These are phyloP conservation scores for Gila robusta DNA, from an alignment of 2,797 vertebrate species.

Conservation along the genomic window DNA sequence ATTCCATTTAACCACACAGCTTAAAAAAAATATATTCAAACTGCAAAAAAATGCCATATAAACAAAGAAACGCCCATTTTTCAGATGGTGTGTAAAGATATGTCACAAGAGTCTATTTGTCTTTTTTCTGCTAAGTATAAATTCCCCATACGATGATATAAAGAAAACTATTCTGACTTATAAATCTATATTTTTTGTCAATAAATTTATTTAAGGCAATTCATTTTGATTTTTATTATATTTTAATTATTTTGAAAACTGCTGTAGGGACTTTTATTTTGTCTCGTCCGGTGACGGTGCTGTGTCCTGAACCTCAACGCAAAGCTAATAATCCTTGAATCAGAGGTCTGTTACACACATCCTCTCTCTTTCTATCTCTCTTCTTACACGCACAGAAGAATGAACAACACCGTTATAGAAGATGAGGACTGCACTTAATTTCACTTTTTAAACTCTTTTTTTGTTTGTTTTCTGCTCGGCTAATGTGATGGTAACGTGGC, in stretches of 20 bases:
- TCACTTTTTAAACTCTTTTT: slow-evolving; percentile 32
- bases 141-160: background rate
- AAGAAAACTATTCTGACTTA: background rate
- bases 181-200: background rate
- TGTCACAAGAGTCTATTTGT: background rate
- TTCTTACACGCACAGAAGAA: background rate
- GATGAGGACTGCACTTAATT: background rate
- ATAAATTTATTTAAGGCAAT: background rate
- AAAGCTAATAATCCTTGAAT: slow-evolving; percentile 42
- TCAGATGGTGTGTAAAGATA: background rate
- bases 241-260: background rate
- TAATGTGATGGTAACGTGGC: slow-evolving; percentile 46
- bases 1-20: background rate
- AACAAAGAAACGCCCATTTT: slow-evolving; percentile 33
- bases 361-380: background rate
- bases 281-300: slow-evolving; percentile 24
- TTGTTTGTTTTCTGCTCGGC: slow-evolving; percentile 7
- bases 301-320: background rate
- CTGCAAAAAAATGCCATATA: background rate
- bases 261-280: slow-evolving; percentile 41
- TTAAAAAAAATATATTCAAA: slow-evolving; percentile 11
- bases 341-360: slow-evolving; percentile 7
- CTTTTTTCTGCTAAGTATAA: background rate
- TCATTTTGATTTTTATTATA: background rate
- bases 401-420: background rate